A percentile compares a stretch with the other conserved stretches of the same genome.
Conservation (phyloP, 1,140 invertebrate genomes). For the Pomacea maculata region DNA sequence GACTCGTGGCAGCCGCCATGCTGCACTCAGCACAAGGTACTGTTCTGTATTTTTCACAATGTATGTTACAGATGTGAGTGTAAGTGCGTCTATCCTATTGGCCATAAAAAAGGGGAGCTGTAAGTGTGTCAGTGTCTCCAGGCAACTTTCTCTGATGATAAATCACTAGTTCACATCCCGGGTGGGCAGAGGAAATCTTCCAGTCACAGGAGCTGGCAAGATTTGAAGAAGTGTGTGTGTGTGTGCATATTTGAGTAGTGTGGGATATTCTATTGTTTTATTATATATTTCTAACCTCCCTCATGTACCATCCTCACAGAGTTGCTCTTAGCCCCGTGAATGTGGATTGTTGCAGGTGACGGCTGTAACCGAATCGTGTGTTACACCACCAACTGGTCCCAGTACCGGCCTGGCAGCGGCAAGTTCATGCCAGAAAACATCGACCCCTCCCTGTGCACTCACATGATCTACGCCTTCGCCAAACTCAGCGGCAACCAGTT, state of each 20-base stretch:
- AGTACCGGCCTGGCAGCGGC: slow-evolving; percentile 49
- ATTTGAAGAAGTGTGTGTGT: background rate
- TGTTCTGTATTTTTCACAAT: background rate
- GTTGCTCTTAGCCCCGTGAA: background rate
- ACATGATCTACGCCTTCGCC: slow-evolving; percentile 83
- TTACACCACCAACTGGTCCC: slow-evolving; percentile 60
- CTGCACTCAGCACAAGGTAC: too few species aligned
- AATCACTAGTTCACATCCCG: too few species aligned
- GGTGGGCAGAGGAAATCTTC: too few species aligned
- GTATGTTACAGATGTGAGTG: background rate
- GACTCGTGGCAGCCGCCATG: too few species aligned
- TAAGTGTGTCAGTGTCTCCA: too few species aligned
- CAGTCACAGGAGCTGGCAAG: too few species aligned
- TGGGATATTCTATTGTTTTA: background rate
- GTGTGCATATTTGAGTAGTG: background rate
- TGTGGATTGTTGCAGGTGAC: background rate
- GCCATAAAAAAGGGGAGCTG: too few species aligned
- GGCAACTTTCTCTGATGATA: too few species aligned
- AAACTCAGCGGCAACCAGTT: slow-evolving; percentile 69
- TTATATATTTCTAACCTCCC: too few species aligned
- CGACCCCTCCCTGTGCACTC: slow-evolving; percentile 79
- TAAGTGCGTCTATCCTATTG: too few species aligned
- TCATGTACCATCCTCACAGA: too few species aligned
- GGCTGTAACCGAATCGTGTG: slow-evolving; percentile 30
- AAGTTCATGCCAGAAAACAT: slow-evolving; percentile 73